Conservation (phyloP, 2,888 invertebrate species). For the Drosophila neotestacea region DNA sequence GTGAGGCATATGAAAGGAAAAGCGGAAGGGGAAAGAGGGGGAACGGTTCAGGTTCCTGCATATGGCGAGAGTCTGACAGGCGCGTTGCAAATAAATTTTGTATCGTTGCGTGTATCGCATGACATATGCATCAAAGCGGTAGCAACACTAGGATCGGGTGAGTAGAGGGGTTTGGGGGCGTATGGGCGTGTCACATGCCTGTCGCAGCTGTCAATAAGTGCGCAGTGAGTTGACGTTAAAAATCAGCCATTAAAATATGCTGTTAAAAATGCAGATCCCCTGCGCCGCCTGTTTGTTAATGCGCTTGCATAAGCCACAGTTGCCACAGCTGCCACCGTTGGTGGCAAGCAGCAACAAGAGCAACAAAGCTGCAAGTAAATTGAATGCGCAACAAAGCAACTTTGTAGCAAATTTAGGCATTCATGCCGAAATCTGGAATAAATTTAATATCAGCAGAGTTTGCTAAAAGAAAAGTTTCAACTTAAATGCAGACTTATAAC, state of each 20-base stretch:
- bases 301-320: constrained; percentile 72
- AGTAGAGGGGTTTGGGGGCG: not conserved
- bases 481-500: not conserved
- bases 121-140: constrained; percentile 76
- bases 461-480: not conserved
- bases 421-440: constrained; percentile 33
- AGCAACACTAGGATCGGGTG: not conserved
- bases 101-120: constrained; percentile 76
- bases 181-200: constrained; percentile 49
- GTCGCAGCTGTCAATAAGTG: constrained; percentile 80
- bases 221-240: constrained; percentile 75
- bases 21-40: too few relatives aligned
- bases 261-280: constrained; percentile 76
- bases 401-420: constrained; percentile 55
- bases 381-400: constrained; percentile 65
- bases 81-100: constrained; percentile 73
- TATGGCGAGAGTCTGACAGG: constrained; percentile 53
- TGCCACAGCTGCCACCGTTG: constrained; percentile 25
- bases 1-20: constrained; percentile 8
- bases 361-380: constrained; percentile 56
- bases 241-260: constrained; percentile 80
- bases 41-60: constrained; percentile 24
- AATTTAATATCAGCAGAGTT: constrained; percentile 28
- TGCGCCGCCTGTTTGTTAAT: constrained; percentile 66
- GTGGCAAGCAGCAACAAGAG: constrained; percentile 3